Evolutionary conservation across 2,113 vertebrate species (phyloP), one percentile per base, ranked within the genome.

Genomic region (Pituophis catenifer): DNA sequence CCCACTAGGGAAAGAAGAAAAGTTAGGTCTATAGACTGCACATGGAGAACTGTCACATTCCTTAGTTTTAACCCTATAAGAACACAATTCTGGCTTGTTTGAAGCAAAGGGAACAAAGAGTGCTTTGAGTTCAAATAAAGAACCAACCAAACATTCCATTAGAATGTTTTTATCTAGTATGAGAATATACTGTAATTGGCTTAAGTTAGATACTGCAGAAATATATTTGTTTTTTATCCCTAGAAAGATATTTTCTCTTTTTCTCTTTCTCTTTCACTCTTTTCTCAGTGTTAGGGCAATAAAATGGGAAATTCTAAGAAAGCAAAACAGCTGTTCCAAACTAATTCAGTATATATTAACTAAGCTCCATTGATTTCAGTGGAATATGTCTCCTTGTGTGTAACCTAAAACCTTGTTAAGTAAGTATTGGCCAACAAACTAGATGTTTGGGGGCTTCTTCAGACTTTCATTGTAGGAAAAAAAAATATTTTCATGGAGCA

Each of bases 11-110:
- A 96, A 93, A 95, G 87, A 94, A 92, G 95, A 94, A 97, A 95
- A 96, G 92, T 93, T 92, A 88, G n/a, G 96, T 96, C 95, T 97
- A 95, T 94, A 96, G 96, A 96, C 96, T 97, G 95, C 96, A 96
- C 96, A 97, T 97, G 91, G 95, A 97, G 96, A 96, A 95, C 97
- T 97, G 97, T 97, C 97, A 98, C 96, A 96, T 97, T 97, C 96
- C 94, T 96, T 94, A 95, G 91, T 59, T 89, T 97, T 97, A 97
- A 97, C 97, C 96, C 96, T 95, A 95, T 94, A 94, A 86, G 57
- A 86, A 24, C 97, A 62, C 23, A 87, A 86, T 85, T 21, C 33
- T 88, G 55, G 8, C 90, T 94, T 93, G 7, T 3, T 59, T 85
- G 86, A 24, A 92, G 87, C 70, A 94, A 96, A 90, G 70, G 86